phyloP scores from a whole-genome alignment of 2,797 vertebrate genomes.

The Sciaenops ocellatus region DNA sequence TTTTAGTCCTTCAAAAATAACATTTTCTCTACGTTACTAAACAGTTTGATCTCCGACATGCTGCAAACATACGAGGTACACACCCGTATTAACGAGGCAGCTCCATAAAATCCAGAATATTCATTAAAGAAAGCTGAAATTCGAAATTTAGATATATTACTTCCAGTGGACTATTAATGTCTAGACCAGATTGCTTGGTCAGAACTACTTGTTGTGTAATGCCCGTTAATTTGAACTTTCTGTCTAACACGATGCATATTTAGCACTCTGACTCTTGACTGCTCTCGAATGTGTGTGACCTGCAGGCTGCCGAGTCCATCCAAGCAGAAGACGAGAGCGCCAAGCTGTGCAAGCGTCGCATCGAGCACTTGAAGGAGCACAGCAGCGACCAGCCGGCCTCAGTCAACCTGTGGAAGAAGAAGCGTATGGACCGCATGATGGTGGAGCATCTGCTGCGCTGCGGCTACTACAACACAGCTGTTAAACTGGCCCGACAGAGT shows the following conservation, averaged over 20 bases:
- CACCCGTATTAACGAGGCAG: no score
- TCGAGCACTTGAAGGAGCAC: slow-evolving; percentile 98
- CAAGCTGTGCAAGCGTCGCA: slow-evolving; percentile 96
- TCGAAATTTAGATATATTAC: no score
- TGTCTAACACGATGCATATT: neutral
- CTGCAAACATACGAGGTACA: no score
- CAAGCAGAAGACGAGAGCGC: slow-evolving; percentile 99
- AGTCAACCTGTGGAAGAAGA: slow-evolving; percentile 97
- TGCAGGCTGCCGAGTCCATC: slow-evolving; percentile 96
- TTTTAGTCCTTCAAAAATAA: no score
- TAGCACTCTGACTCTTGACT: neutral
- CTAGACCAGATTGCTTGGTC: no score
- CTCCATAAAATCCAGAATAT: no score
- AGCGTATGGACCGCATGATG: slow-evolving; percentile 99
- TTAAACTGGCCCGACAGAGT: slow-evolving; percentile 96
- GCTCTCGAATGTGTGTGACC: neutral
- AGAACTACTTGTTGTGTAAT: no score
- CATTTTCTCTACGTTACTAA: no score
- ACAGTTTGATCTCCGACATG: no score
- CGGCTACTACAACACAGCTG: slow-evolving; percentile 98
- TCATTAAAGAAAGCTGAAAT: no score
- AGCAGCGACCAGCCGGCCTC: slow-evolving; percentile 96
- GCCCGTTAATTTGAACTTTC: neutral
- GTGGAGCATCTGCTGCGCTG: slow-evolving; percentile 98
- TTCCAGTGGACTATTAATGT: no score